Percentiles rank a stretch among this genome's conserved stretches.
Evolutionary conservation across 1,140 invertebrate genomes (phyloP).

Genomic region (Leptinotarsa lineolata): DNA sequence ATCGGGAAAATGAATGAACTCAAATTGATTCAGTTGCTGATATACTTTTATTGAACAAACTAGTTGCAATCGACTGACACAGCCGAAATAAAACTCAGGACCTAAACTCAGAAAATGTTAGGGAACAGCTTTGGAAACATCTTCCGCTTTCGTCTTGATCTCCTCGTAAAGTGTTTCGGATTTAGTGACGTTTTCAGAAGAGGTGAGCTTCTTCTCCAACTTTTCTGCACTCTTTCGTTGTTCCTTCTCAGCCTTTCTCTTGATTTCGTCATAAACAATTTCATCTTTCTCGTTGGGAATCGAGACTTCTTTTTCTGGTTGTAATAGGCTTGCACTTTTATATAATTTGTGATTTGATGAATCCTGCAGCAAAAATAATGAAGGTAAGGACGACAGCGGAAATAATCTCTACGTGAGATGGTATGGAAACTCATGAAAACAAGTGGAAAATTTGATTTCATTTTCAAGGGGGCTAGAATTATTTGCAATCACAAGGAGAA

Average conservation of each 20-base stretch:
- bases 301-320: conserved; percentile 29
- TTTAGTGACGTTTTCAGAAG: neutral
- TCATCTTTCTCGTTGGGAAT: conserved; percentile 51
- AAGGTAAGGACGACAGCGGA: neutral
- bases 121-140: neutral
- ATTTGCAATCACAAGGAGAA: too few species aligned
- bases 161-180: neutral
- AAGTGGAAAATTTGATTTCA: too few species aligned
- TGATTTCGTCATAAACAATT: conserved; percentile 48
- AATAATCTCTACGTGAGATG: too few species aligned
- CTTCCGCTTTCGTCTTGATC: neutral
- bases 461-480: too few species aligned
- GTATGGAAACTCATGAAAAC: too few species aligned
- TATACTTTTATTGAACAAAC: too few species aligned
- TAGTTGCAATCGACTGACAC: too few species aligned
- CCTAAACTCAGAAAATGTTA: neutral
- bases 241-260: conserved; percentile 21
- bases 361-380: conserved; percentile 38
- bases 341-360: conserved; percentile 32
- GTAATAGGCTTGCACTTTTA: conserved; percentile 39
- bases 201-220: neutral
- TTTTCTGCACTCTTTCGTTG: neutral
- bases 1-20: too few species aligned
- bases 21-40: too few species aligned
- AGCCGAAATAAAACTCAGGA: too few species aligned